Base-by-base conservation (phyloP, 2,797 vertebrate species). In the Poecilia picta region DNA sequence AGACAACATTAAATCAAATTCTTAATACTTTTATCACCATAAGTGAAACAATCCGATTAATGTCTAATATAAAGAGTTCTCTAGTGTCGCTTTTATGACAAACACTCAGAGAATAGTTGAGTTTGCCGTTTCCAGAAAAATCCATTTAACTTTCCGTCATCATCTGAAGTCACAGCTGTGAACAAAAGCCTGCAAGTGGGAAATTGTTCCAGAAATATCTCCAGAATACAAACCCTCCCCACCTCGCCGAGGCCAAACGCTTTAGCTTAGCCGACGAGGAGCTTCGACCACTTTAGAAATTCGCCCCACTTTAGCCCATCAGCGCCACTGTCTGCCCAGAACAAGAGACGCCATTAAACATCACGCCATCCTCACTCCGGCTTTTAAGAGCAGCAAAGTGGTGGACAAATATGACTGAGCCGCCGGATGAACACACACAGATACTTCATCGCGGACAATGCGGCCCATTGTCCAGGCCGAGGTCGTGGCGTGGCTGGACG, bases 381-480 rank as follows among this genome's bases (percentile, higher is more conserved):
- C 79, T 76, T 77, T 85, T 77, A 72, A 62, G 23, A 79, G 79
- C 81, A 85, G 85, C 85, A 88, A 88, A 86, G 83, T 79, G 74
- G 77, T 81, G 78, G 82, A 87, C 84, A 90, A 86, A 88, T 72
- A 81, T 25, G 45, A 87, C n/a, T 59, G 72, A 73, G 76, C 66
- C 66, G 23, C 45, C 64, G 49, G 25, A 85, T 71, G 57, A 76
- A 84, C 68, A 73, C 73, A 75, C 73, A 81, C 75, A 64, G 55
- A 84, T 66, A 74, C 76, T 68, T 47, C 55, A 28, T 75, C 41
- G 57, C 82, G 57, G 57, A 93, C 91, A 95, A 92, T 72, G 83
- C 1, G 1, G 10, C 36, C 84, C 68, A 84, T 92, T 94, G 87
- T 94, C 71, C 57, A 76, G 71, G 82, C 86, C 89, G 91, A 93